These are phyloP conservation scores for Lycorma delicatula DNA, from an alignment of 1,140 invertebrate species.

Conservation along the genomic window DNA sequence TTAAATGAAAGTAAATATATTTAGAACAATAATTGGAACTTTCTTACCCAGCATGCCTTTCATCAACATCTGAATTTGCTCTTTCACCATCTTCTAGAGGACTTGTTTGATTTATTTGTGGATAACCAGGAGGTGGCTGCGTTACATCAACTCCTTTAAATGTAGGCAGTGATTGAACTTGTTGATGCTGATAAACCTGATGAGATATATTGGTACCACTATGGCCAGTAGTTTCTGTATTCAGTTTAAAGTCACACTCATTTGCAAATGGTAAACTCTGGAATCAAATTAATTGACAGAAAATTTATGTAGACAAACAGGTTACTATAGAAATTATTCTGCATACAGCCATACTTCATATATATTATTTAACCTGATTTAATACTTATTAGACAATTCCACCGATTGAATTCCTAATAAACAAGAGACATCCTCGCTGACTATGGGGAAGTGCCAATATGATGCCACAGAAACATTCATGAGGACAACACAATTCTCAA, in stretches of 20 bases:
- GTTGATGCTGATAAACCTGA: conserved; percentile 9
- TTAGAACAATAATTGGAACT: neutral
- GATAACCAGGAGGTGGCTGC: conserved; percentile 27
- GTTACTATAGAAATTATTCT: no score
- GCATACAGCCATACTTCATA: no score
- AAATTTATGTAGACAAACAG: neutral
- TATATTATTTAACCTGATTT: no score
- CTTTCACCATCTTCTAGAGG: conserved; percentile 29
- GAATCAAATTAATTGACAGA: conserved; percentile 25
- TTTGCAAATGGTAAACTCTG: conserved; percentile 57
- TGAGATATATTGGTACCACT: neutral
- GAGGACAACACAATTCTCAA: no score
- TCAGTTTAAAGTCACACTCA: conserved; percentile 56
- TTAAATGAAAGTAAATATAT: neutral
- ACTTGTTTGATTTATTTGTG: conserved; percentile 17
- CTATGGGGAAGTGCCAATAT: no score
- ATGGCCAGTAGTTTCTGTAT: conserved; percentile 31
- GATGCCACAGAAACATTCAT: no score
- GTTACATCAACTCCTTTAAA: conserved; percentile 9
- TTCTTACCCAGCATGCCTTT: conserved; percentile 2
- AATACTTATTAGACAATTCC: no score
- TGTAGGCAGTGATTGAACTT: neutral
- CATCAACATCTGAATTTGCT: conserved; percentile 20
- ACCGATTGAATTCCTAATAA: no score
- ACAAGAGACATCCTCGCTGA: no score